phyloP scores from a whole-genome alignment of 37 sponge, comb jelly and placozoan genomes.

The Ephydatia muelleri region DNA sequence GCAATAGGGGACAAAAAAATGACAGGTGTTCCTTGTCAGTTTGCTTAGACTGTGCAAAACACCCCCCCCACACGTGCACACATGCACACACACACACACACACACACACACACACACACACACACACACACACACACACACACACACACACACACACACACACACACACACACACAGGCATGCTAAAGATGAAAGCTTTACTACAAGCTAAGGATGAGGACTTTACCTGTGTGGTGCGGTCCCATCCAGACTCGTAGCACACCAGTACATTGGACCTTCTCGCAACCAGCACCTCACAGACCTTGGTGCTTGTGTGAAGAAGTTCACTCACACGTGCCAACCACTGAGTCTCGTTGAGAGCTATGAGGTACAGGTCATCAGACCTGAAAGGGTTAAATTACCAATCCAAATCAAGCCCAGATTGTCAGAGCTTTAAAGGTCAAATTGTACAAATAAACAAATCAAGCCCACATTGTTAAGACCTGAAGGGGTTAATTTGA shows the following conservation, averaged over 20 bases:
- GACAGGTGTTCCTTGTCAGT: too few species aligned
- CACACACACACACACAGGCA: background rate
- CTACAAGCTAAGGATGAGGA: background rate
- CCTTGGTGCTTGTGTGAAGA: slow-evolving; percentile 41
- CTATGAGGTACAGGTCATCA: slow-evolving; percentile 65
- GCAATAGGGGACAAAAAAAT: too few species aligned
- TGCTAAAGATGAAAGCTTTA: background rate
- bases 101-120: too few species aligned
- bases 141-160: too few species aligned
- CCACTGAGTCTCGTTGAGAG: slow-evolving; percentile 80
- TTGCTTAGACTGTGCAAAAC: too few species aligned
- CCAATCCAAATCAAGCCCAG: too few species aligned
- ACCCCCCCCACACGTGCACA: too few species aligned
- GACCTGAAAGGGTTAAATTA: slow-evolving; percentile 11
- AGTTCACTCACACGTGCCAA: slow-evolving; percentile 67
- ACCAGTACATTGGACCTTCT: slow-evolving; percentile 71
- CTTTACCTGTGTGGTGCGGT: slow-evolving; percentile 87
- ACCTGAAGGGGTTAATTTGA: too few species aligned
- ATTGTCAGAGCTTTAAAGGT: too few species aligned
- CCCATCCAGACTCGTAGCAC: slow-evolving; percentile 84
- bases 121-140: too few species aligned
- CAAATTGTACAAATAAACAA: background rate
- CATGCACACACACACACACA: too few species aligned
- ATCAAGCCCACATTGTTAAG: background rate
- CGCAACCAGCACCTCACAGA: slow-evolving; percentile 34